Evolutionary conservation across 2,797 vertebrate species (phyloP), one percentile per base, ranked within the genome.

Genomic region (Alosa sapidissima): DNA sequence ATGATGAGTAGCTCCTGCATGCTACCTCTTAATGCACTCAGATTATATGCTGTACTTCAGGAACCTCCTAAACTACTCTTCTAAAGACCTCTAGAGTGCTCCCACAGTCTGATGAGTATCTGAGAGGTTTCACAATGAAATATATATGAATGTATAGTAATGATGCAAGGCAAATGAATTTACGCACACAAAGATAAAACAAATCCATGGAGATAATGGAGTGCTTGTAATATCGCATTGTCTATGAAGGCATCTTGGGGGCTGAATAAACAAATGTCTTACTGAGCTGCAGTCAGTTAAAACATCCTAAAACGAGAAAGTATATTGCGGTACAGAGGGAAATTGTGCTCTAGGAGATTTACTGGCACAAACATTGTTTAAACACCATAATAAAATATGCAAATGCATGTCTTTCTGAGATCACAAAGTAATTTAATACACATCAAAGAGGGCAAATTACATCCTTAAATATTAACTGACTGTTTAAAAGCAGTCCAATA

Each of bases 351-450:
- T 24, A 62, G 58, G 58, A 62, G 8, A 62, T 62, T 8, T 62
- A 62, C 58, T 24, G 58, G 58, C n/a, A 62, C n/a, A 62, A 62
- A 62, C 58, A 62, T 62, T 62, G 58, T 62, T 62, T 88, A 86
- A 89, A 86, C 84, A 89, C 81, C 82, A 83, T 89, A 85, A 89
- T 91, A 85, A 89, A 88, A 88, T 90, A 89, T 85, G 54, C 85
- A 87, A 89, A 89, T 88, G 86, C 68, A 65, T 82, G 55, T 86
- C 84, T 84, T 49, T 65, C 83, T 87, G 85, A 86, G 87, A 87
- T 86, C 83, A 86, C 84, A 88, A 87, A 88, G 86, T 85, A 89
- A 90, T 92, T 90, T 87, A 89, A 88, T 90, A 87, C 51, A 86
- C 87, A 88, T 84, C 78, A 62, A 62, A 62, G n/a, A 21, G 58